Conservation (phyloP, 2,113 vertebrate species). For the Zonotrichia leucophrys region DNA sequence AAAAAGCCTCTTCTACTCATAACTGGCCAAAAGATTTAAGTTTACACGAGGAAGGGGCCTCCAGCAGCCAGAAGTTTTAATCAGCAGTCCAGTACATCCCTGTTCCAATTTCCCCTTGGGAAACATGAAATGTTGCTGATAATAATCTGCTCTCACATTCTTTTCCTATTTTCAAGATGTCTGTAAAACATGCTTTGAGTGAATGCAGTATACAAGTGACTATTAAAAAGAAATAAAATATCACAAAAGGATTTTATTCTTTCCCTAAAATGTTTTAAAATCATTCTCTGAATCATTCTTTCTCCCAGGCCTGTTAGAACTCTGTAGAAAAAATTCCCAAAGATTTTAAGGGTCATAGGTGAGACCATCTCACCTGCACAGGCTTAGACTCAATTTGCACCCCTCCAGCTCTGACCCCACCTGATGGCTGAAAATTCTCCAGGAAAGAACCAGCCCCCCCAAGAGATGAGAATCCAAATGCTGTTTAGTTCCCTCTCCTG, state of each 20-base stretch:
- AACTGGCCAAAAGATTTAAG: not conserved
- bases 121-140: not conserved
- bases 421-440: not conserved
- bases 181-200: not conserved
- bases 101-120: not conserved
- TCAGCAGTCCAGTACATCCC: not conserved
- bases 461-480: not conserved
- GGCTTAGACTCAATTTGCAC: not conserved
- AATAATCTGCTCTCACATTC: not conserved
- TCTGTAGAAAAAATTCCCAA: not conserved
- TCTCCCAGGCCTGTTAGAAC: not conserved
- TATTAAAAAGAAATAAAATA: not conserved
- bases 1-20: not conserved
- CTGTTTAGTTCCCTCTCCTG: not conserved
- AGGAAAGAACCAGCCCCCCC: not conserved
- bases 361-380: not conserved
- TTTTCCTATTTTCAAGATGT: not conserved
- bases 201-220: not conserved
- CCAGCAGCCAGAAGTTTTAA: not conserved
- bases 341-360: not conserved
- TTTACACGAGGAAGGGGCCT: not conserved
- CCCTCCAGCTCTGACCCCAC: not conserved
- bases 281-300: not conserved
- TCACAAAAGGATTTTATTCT: not conserved
- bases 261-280: not conserved